Percentiles rank a stretch among this genome's conserved stretches.
Conservation (phyloP, 2,888 invertebrate genomes). For the Glaucopsyche alexis region DNA sequence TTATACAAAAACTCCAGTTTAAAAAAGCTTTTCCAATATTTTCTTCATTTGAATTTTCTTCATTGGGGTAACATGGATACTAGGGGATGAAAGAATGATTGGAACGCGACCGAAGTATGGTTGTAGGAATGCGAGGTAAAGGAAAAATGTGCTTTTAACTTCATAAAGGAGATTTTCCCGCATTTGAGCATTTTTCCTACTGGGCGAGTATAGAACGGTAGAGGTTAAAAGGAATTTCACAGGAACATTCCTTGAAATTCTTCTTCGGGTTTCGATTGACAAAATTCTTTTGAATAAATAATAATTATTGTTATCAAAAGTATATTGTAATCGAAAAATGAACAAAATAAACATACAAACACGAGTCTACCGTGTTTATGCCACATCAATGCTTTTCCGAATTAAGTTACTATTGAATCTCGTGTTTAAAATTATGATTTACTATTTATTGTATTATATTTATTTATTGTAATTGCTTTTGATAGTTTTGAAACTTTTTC, state of each 20-base stretch:
- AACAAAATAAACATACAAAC: too few relatives aligned
- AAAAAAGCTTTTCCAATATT: constrained; percentile 70
- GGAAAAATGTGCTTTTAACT: constrained; percentile 48
- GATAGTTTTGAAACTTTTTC: too few relatives aligned
- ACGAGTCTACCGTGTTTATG: too few relatives aligned
- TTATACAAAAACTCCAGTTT: constrained; percentile 32
- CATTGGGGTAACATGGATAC: constrained; percentile 57
- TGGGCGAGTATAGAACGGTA: constrained; percentile 54
- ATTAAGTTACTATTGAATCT: too few relatives aligned
- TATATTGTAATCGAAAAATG: too few relatives aligned
- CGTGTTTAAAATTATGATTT: too few relatives aligned
- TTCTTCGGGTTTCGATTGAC: background rate
- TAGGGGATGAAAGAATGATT: constrained; percentile 54
- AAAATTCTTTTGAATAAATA: background rate
- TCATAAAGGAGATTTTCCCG: constrained; percentile 76
- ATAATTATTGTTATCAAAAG: background rate
- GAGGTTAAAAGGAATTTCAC: constrained; percentile 50
- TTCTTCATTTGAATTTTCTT: constrained; percentile 74
- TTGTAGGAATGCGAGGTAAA: constrained; percentile 40
- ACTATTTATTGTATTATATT: too few relatives aligned
- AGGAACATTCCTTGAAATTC: constrained; percentile 7
- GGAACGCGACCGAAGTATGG: constrained; percentile 52
- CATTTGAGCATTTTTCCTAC: constrained; percentile 75
- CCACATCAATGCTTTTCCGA: too few relatives aligned
- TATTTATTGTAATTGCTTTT: too few relatives aligned